These are phyloP conservation scores for Epistrophella euchroma DNA, from an alignment of 2,888 invertebrate species.

Conservation along the genomic window DNA sequence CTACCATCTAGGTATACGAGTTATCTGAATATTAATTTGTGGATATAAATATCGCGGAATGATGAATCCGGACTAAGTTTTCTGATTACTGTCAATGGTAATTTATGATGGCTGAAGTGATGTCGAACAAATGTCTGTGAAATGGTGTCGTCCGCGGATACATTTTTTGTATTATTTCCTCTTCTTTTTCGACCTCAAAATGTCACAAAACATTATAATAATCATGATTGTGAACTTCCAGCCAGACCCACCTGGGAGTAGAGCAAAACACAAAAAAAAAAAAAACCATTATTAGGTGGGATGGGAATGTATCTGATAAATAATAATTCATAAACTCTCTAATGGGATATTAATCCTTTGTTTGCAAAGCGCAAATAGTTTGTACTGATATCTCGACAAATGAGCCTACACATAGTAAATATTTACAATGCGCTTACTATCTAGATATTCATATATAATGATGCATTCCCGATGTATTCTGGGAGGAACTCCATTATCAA, in stretches of 20 bases:
- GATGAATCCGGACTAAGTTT: slow-evolving; percentile 74
- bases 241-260: background rate
- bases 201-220: slow-evolving; percentile 70
- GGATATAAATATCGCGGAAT: slow-evolving; percentile 28
- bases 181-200: slow-evolving; percentile 22
- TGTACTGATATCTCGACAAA: slow-evolving; percentile 45
- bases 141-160: slow-evolving; percentile 2
- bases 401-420: slow-evolving; percentile 49
- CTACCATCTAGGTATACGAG: slow-evolving; percentile 28
- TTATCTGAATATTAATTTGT: slow-evolving; percentile 70
- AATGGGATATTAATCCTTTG: slow-evolving; percentile 68
- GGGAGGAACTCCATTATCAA: slow-evolving; percentile 18
- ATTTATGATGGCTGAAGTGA: slow-evolving; percentile 56
- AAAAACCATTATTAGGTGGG: slow-evolving; percentile 35
- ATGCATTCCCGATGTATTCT: slow-evolving; percentile 21
- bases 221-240: slow-evolving; percentile 31
- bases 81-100: slow-evolving; percentile 75
- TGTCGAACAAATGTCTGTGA: slow-evolving; percentile 46
- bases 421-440: slow-evolving; percentile 51
- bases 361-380: slow-evolving; percentile 49
- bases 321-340: slow-evolving; percentile 62
- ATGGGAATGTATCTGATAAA: slow-evolving; percentile 31
- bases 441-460: background rate
- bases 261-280: slow-evolving; percentile 25
- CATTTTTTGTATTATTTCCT: background rate